phyloP scores from a whole-genome alignment of 2,113 vertebrate genomes.

The Crocuta crocuta region DNA sequence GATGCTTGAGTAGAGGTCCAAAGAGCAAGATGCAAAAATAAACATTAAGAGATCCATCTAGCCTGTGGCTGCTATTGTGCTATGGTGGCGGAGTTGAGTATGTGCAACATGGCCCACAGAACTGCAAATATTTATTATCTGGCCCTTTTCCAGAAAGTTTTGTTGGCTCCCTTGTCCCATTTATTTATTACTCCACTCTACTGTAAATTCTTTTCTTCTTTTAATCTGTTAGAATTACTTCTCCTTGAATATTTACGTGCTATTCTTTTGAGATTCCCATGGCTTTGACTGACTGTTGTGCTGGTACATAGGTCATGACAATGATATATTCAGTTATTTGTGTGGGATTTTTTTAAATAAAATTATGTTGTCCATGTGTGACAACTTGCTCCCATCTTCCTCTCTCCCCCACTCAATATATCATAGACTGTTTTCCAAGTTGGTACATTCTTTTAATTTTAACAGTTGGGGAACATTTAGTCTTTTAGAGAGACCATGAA shows the following conservation, averaged over 20 bases:
- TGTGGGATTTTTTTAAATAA: background rate
- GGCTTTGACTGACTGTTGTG: background rate
- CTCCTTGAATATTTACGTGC: background rate
- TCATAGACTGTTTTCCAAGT: background rate
- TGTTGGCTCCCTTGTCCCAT: background rate
- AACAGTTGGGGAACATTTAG: background rate
- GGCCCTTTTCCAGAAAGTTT: background rate
- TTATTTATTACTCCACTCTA: background rate
- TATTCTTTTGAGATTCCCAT: background rate
- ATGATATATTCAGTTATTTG: background rate
- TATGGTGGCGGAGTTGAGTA: background rate
- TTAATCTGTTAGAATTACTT: background rate
- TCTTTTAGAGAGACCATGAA: background rate
- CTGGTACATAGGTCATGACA: background rate
- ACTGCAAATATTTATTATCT: background rate
- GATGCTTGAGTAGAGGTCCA: background rate
- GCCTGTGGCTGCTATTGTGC: background rate
- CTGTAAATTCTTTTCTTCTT: background rate
- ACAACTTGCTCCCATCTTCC: background rate
- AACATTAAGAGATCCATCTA: background rate
- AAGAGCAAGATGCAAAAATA: background rate
- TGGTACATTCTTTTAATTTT: background rate
- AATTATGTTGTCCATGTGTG: background rate
- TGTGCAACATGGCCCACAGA: background rate
- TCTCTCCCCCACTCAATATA: background rate